Conservation (phyloP, 2,797 vertebrate genomes). For the Orestias chungarensis region DNA sequence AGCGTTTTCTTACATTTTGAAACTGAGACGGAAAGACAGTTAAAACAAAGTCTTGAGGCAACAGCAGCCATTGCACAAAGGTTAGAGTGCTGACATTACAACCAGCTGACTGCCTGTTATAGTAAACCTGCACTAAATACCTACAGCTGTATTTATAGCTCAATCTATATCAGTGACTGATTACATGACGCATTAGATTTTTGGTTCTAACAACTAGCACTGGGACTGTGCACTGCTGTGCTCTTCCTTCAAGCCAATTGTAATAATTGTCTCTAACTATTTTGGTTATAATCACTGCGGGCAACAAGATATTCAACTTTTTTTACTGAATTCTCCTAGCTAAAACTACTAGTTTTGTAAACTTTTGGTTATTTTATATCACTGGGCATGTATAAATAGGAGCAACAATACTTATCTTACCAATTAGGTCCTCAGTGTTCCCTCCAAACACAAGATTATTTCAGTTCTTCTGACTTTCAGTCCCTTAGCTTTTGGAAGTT, state of each 20-base stretch:
- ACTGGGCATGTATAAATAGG: background rate
- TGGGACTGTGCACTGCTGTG: background rate
- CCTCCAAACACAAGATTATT: constrained; percentile 41
- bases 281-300: background rate
- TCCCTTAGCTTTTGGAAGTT: constrained; percentile 28
- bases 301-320: background rate
- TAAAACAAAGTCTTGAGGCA: constrained; percentile 47
- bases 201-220: constrained; percentile 23
- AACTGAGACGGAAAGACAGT: constrained; percentile 34
- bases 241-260: background rate
- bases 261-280: constrained; percentile 1
- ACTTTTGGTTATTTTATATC: background rate
- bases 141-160: constrained; percentile 74
- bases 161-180: constrained; percentile 46
- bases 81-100: constrained; percentile 49
- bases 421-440: constrained; percentile 54
- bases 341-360: background rate
- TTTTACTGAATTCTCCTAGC: background rate
- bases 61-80: constrained; percentile 35
- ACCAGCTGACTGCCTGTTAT: constrained; percentile 71
- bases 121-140: constrained; percentile 62
- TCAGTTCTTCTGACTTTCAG: constrained; percentile 27
- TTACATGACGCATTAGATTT: constrained; percentile 52
- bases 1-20: constrained; percentile 55
- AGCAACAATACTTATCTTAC: constrained; percentile 48